Base-by-base conservation (phyloP, 1,140 invertebrate genomes). In the Physella acuta region DNA sequence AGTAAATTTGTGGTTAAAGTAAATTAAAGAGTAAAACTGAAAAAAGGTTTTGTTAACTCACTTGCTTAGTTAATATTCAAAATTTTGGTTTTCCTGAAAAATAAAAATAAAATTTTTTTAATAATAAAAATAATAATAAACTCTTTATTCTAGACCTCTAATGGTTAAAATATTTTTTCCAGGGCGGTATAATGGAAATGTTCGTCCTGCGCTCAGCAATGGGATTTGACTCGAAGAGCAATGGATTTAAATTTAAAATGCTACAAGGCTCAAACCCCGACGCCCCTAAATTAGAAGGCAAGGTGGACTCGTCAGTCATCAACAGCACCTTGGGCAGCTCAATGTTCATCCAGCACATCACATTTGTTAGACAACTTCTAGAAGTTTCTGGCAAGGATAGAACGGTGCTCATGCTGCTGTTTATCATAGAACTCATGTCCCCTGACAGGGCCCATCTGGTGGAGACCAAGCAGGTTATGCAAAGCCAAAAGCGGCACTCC, bases 401-500 rank as follows among this genome's bases (percentile, higher is more conserved):
- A 80, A 91, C 93, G 80, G 90, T 97, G 31, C 93, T 96, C 82
- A 88, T 95, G 16, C 91, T 97, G 68, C 87, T 97, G 78, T 92
- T 92, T 80, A 93, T 94, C 63, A 95, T 97, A 75, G 88, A 93
- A 56, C 86, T 97, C 17, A 97, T 97, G 82, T 91, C 91, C 34
- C 92, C 94, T 0, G 89, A 93, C 71, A 85, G 94, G 68, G 87
- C 91, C 3, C 89, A 90, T 76, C 89, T 95, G 11, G 89, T 93
- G 66, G 92, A 95, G 83, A 88, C 89, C 39, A 92, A 94, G 80
- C 90, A 93, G 28, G 92, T 97, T 69, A 91, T 91, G 84, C 85
- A 93, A 58, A 93, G 95, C 84, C 94, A 96, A 87, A 92, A 94
- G 85, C 92, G 92, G 14, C 96, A 95, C 83, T 94, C 93, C 82